A percentile compares a stretch with the other conserved stretches of the same genome.
Conservation (phyloP, 2,113 vertebrate genomes). For the Syrrhaptes paradoxus region DNA sequence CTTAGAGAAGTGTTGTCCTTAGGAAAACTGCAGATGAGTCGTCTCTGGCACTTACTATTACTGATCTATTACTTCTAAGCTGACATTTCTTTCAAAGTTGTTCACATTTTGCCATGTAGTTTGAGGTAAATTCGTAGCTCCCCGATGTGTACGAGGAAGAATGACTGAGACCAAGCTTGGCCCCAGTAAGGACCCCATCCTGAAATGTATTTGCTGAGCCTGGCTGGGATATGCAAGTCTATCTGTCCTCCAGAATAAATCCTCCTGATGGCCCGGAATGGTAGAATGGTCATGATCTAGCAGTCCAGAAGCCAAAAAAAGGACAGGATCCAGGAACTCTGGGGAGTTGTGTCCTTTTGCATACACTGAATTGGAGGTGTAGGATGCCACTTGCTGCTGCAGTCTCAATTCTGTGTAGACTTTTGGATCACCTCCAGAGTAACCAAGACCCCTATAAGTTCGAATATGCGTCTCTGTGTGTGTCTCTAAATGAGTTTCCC, state of each 20-base stretch:
- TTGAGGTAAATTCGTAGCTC: background rate
- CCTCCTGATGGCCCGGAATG: background rate
- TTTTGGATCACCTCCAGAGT: background rate
- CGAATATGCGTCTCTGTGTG: background rate
- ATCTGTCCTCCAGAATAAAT: background rate
- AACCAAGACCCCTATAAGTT: background rate
- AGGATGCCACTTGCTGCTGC: background rate
- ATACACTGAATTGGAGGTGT: background rate
- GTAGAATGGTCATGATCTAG: background rate
- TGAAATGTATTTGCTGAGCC: background rate
- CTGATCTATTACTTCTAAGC: background rate
- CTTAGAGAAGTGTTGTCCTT: background rate
- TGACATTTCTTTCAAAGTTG: background rate
- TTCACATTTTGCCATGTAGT: background rate
- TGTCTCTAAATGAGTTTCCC: background rate
- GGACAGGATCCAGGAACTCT: background rate
- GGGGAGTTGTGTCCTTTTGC: background rate
- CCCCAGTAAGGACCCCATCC: background rate
- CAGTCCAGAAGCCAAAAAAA: background rate
- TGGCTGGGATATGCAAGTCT: background rate
- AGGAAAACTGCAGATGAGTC: background rate
- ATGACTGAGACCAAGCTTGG: background rate
- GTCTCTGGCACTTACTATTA: background rate
- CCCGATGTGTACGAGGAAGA: background rate
- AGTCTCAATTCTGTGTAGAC: background rate